Evolutionary conservation across 2,113 vertebrate species (phyloP).

Genomic region (Gadus macrocephalus): DNA sequence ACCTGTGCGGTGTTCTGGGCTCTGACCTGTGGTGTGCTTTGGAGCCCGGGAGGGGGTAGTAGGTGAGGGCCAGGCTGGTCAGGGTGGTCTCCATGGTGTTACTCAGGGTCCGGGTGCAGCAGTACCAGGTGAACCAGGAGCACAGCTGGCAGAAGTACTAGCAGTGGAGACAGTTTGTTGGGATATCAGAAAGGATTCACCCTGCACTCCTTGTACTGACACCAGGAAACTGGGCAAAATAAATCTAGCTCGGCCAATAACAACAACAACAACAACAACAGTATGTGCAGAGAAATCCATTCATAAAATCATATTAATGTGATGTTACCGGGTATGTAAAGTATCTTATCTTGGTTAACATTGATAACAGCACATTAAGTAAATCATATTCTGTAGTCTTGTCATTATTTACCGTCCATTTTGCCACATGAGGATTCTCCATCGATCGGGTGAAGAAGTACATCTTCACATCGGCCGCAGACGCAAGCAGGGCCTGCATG

Average conservation of each 20-base stretch:
- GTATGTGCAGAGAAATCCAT: no score
- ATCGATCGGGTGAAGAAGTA: constrained; percentile 76
- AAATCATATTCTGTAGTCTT: not conserved
- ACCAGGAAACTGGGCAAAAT: no score
- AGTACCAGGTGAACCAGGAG: constrained; percentile 98
- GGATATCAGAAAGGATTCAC: no score
- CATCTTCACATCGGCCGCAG: constrained; percentile 83
- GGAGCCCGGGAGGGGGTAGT: constrained; percentile 82
- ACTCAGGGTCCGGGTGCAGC: constrained; percentile 90
- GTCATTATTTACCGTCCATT: constrained; percentile 78
- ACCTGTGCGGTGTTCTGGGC: constrained; percentile 74
- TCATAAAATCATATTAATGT: no score
- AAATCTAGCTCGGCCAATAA: no score
- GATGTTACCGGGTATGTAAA: no score
- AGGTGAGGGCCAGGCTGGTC: constrained; percentile 82
- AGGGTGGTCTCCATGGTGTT: constrained; percentile 91
- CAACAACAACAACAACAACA: no score
- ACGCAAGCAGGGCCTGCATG: constrained; percentile 81
- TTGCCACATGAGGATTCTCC: constrained; percentile 76
- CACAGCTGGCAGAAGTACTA: constrained; percentile 91
- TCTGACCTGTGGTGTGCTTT: constrained; percentile 80
- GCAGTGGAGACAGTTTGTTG: not conserved
- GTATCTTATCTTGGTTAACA: no score
- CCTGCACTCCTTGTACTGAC: no score
- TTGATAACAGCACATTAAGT: not conserved